A percentile compares a stretch with the other conserved stretches of the same genome.
These are phyloP conservation scores for Leucoraja ocellata DNA, from an alignment of 2,797 vertebrate species.

Conservation along the genomic window DNA sequence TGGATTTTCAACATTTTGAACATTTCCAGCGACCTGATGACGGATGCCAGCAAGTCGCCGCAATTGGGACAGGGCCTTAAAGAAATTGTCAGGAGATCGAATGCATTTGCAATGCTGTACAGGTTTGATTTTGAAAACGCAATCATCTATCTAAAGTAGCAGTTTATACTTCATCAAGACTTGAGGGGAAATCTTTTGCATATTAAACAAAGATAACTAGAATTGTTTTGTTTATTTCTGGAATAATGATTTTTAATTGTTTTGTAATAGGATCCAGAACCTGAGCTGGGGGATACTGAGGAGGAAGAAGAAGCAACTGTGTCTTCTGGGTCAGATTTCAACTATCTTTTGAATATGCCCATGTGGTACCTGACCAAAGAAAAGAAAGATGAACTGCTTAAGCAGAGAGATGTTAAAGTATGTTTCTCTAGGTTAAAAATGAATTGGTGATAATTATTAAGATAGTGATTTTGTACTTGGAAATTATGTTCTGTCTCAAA, in stretches of 20 bases:
- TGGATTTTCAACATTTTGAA: too few relatives aligned
- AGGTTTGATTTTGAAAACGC: too few relatives aligned
- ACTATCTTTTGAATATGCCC: constrained; percentile 93
- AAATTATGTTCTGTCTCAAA: neutral
- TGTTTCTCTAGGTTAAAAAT: neutral
- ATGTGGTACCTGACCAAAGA: constrained; percentile 96
- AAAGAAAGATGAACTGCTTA: constrained; percentile 94
- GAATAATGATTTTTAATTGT: neutral
- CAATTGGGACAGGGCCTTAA: too few relatives aligned
- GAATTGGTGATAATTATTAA: neutral
- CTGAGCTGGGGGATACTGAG: constrained; percentile 50
- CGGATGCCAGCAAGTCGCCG: too few relatives aligned
- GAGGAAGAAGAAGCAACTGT: constrained; percentile 48
- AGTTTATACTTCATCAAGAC: neutral
- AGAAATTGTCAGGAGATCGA: too few relatives aligned
- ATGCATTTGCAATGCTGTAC: too few relatives aligned
- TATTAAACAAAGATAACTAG: neutral
- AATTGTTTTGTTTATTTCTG: neutral
- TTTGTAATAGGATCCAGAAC: neutral
- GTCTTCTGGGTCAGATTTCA: constrained; percentile 77
- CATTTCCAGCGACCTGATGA: too few relatives aligned
- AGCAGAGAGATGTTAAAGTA: constrained; percentile 81
- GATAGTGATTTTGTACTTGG: neutral
- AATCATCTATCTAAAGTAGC: neutral
- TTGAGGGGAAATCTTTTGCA: neutral